These are phyloP conservation scores for Dione juno DNA, from an alignment of 2,888 invertebrate species.

Conservation along the genomic window DNA sequence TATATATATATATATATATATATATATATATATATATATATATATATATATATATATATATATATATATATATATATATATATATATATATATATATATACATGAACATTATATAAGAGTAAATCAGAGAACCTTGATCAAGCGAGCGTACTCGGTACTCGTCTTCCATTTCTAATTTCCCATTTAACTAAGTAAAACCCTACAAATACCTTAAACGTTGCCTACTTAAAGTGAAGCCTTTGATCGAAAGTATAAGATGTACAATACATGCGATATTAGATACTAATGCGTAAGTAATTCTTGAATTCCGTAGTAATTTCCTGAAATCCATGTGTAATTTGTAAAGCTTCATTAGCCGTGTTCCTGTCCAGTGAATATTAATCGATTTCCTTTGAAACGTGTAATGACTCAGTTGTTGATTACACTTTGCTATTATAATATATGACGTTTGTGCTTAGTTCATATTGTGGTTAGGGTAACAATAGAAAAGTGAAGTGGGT, in stretches of 20 bases:
- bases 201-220: slow-evolving; percentile 3
- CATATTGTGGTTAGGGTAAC: background rate
- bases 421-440: slow-evolving; percentile 1
- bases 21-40: too few relatives aligned
- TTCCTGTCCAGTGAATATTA: slow-evolving; percentile 35
- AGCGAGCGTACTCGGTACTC: too few relatives aligned
- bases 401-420: slow-evolving; percentile 29
- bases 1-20: too few relatives aligned
- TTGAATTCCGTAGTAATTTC: slow-evolving; percentile 25
- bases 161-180: background rate
- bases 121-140: too few relatives aligned
- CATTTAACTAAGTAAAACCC: background rate
- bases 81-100: too few relatives aligned
- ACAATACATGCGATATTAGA: slow-evolving; percentile 12
- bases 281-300: slow-evolving; percentile 26
- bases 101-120: too few relatives aligned
- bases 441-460: background rate
- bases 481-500: too few relatives aligned
- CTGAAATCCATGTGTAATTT: slow-evolving; percentile 31
- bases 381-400: slow-evolving; percentile 39
- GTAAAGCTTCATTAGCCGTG: slow-evolving; percentile 40
- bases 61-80: too few relatives aligned
- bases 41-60: too few relatives aligned
- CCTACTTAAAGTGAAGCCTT: background rate
- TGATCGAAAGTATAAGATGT: slow-evolving; percentile 1